Evolutionary conservation across 2,888 invertebrate species (phyloP), one percentile per base, ranked within the genome.

Genomic region (Liopterus haemorrhoidalis): DNA sequence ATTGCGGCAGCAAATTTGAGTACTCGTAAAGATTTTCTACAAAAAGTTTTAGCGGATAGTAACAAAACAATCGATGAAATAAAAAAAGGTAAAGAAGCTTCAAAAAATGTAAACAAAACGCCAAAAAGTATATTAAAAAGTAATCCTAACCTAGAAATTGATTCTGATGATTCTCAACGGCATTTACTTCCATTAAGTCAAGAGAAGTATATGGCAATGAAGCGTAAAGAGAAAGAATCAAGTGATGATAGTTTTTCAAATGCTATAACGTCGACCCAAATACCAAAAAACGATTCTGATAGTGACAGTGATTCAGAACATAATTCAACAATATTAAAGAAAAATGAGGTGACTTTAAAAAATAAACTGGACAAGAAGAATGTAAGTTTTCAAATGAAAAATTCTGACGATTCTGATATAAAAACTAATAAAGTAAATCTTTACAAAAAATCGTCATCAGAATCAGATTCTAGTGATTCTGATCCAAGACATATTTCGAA

Each of bases 191-290:
- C 43, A 11, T 22, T 27, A 12, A 44, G 22, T 24, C 43, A 44
- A 11, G 20, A n/a, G 21, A 30, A 37, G 12, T 31, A 33, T 11
- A 5, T 5, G 11, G 5, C 5, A n/a, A 28, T 11, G n/a, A 11
- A 20, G 21, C 38, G 27, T 18, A 25, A 45, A 15, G 45, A 39
- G 21, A 8, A 16, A 25, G 30, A 30, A n/a, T 5, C 24, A 5
- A 24, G 28, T 18, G 45, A 45, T 21, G 32, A 38, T 20, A 45
- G 45, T 39, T 45, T 45, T 39, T 16, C 45, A 24, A 39, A 39
- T 33, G 45, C 27, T 9, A 21, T 45, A 19, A 39, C 45, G 5
- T 45, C 45, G 5, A 45, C 45, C 8, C 45, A 39, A 27, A 39
- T 45, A 15, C 32, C 42, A 6, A 15, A 11, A 36, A 25, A 25